A percentile compares a stretch with the other conserved stretches of the same genome.
phyloP scores from a whole-genome alignment of 2,797 vertebrate species.

The Microctenopoma lineatum region DNA sequence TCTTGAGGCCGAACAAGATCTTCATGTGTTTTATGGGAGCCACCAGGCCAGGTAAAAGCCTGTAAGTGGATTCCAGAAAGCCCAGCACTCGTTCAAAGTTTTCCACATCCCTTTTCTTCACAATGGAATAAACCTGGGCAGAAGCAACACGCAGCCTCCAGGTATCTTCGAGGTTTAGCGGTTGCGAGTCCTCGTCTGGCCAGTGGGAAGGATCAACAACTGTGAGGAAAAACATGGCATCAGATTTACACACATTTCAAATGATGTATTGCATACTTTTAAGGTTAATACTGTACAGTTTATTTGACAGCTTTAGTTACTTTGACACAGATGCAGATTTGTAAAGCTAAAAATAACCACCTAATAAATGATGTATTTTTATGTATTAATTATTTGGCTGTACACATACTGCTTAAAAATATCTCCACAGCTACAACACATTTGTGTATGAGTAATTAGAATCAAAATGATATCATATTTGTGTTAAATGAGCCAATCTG shows the following conservation, averaged over 20 bases:
- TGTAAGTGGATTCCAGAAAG: conserved; percentile 70
- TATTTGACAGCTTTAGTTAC: too few species aligned
- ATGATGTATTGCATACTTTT: background rate
- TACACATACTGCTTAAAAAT: too few species aligned
- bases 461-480: too few species aligned
- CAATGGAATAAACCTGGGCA: conserved; percentile 62
- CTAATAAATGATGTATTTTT: too few species aligned
- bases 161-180: conserved; percentile 63
- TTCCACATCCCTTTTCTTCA: conserved; percentile 66
- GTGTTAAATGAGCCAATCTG: too few species aligned
- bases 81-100: conserved; percentile 67
- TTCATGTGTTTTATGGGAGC: conserved; percentile 84
- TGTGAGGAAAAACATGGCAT: conserved; percentile 26
- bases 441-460: too few species aligned
- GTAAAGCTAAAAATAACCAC: too few species aligned
- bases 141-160: conserved; percentile 74
- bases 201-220: conserved; percentile 64
- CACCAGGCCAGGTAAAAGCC: conserved; percentile 74
- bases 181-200: conserved; percentile 65
- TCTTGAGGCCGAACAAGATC: conserved; percentile 83
- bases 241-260: too few species aligned
- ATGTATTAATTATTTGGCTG: too few species aligned
- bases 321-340: too few species aligned
- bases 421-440: too few species aligned
- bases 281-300: too few species aligned